Base-by-base conservation (phyloP, 2,888 invertebrate genomes). In the Drosophila pseudotalamancana region DNA sequence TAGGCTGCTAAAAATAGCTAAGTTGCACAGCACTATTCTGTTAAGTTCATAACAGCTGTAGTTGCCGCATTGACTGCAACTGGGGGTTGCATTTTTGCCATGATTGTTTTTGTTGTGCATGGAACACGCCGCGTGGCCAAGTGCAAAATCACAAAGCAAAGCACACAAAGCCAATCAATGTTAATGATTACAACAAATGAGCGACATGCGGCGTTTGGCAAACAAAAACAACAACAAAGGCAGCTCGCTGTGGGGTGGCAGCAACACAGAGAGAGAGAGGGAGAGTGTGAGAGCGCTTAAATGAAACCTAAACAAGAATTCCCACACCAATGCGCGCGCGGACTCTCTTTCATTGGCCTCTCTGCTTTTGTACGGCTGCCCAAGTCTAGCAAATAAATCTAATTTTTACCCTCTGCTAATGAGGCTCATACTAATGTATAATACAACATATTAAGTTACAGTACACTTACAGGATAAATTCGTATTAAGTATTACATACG, bases 121-220 rank as follows among this genome's bases (percentile, higher is more conserved):
- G 37, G 25, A 46, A 55, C 67, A 29, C 12, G 61, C 69, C 74
- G 71, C 71, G 69, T 71, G 74, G 56, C 74, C 73, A 62, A 76
- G 60, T 75, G 65, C 72, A 71, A 76, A 65, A 76, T 75, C 72
- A 76, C 72, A 76, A 70, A 73, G 74, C 74, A 73, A 73, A 48
- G 69, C 48, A 54, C 53, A 76, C 73, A 74, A 74, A 62, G 71
- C 56, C 70, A 74, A 74, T 74, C 66, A 74, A 74, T 76, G 66
- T 66, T 63, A 63, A 74, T 66, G 74, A 76, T 72, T 72, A 62
- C 57, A 62, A 72, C 72, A 74, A 74, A 72, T 67, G 63, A 50
- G 46, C 53, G 76, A 50, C 71, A 75, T 59, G 75, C 76, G 59
- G 76, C 76, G 64, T 62, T 62, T 55, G 53, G 23, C 45, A 62